Base-by-base conservation (phyloP, 2,113 vertebrate genomes). In the Chaetura pelagica region DNA sequence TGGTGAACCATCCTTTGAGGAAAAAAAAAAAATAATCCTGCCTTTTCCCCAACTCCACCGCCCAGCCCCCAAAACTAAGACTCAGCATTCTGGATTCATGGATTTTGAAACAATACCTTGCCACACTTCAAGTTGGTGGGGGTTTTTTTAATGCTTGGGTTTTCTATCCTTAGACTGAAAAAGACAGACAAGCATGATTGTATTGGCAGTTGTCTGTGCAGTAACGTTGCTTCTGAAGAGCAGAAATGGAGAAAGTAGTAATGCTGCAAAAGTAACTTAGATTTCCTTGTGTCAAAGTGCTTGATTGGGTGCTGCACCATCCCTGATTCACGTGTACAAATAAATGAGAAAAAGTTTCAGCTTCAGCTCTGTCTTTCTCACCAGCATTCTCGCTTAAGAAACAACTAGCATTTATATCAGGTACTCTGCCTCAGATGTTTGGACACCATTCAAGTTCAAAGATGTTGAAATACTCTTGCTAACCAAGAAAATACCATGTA, bases 301-400 rank as follows among this genome's bases (percentile, higher is more conserved):
- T 66, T 71, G 63, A 40, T 2, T 82, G 12, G 62, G 12, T 72
- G 15, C 23, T 49, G 46, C 20, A 49, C 34, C 2, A 2, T 32
- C n/a, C 19, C 10, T 40, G 16, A 52, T 55, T 73, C 86, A 61
- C 15, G 3, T 32, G 12, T 48, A 34, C 16, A 35, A 80, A 71
- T 58, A 51, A 89, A 66, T 24, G 35, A 89, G 24, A 13, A 18
- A 4, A 68, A 42, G 24, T 58, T 79, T 29, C 7, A 15, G 49
- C 22, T 58, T 73, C 29, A 52, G 29, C 35, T 75, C 32, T 42
- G 29, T 48, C 63, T 6, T 77, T 89, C 32, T 38, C 38, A 38
- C 32, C 32, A 18, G 38, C 2, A 1, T 72, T 94, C n/a, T 67
- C 63, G 38, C 0, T 0, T 22, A 68, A 27, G 15, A 13, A 30